Evolutionary conservation across 2,113 vertebrate species (phyloP), one percentile per base, ranked within the genome.

Genomic region (Anolis sagrei): DNA sequence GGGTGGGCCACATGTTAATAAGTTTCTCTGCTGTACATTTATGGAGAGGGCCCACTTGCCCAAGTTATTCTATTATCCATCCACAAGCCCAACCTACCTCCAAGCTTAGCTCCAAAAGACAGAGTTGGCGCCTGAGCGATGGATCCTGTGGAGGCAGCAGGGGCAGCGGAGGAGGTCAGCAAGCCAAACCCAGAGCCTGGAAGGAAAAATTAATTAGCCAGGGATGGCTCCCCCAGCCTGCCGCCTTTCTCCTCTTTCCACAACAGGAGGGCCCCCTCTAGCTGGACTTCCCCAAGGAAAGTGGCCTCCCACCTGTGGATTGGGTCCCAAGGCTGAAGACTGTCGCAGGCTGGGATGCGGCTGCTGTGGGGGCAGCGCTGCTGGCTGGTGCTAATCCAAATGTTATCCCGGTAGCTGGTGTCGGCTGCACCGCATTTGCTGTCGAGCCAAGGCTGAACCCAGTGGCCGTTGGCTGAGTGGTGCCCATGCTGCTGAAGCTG

Each of bases 51-150:
- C n/a, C n/a, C n/a, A n/a, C n/a, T n/a, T n/a, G n/a, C n/a, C n/a
- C n/a, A n/a, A n/a, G n/a, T 44, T 44, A 44, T 44, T 44, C 39
- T 44, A 44, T 44, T 44, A 44, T 5, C 49, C 44, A 32, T 64
- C 73, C 11, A 7, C 14, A 49, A 29, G 32, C 1, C 54, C 29
- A 77, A 79, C 90, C 81, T 89, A 95, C 96, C 96, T 93, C 96
- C 94, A 5, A 96, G 95, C 91, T 98, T 98, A 70, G 96, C 82
- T 27, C 97, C 97, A 92, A 98, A 97, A 74, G 92, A 36, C 78
- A 98, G 95, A 1, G 94, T 72, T 11, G 95, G 92, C 25, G 90
- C 93, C 85, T 95, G 96, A 83, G 34, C 66, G 61, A 82, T 34
- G 0, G 94, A 29, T 11, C 93, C 83, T 0, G 94, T 82, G 39